These are phyloP conservation scores for Luscinia luscinia DNA, from an alignment of 2,797 vertebrate species.

Conservation along the genomic window DNA sequence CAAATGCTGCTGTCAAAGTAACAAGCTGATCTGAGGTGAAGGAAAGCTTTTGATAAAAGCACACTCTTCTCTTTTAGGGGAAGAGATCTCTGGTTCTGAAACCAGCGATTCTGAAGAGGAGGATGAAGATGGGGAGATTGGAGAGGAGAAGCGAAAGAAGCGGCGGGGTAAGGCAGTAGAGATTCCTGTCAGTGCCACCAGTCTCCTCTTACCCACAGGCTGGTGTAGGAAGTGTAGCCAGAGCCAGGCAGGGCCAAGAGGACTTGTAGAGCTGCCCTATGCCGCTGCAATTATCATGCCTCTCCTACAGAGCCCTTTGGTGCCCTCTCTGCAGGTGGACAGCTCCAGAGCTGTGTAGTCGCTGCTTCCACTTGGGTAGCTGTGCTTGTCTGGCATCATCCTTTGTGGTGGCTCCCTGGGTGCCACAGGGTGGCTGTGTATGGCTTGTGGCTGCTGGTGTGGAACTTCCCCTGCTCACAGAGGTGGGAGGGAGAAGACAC, in stretches of 20 bases:
- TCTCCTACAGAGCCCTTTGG: not conserved
- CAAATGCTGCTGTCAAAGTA: not conserved
- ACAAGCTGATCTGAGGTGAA: not conserved
- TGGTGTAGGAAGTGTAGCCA: not conserved
- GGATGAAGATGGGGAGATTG: conserved; percentile 87
- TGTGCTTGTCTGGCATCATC: conserved; percentile 21
- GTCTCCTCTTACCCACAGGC: not conserved
- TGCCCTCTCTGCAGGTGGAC: not conserved
- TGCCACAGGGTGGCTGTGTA: conserved; percentile 16
- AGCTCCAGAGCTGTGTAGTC: not conserved
- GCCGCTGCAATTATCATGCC: conserved; percentile 61
- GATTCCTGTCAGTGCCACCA: not conserved
- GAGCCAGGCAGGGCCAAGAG: not conserved
- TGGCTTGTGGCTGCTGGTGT: conserved; percentile 25
- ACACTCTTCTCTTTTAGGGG: conserved; percentile 79
- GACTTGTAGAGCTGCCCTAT: not conserved
- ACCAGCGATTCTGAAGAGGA: conserved; percentile 91
- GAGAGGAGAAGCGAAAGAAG: conserved; percentile 89
- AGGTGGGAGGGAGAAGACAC: not conserved
- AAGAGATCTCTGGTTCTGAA: conserved; percentile 97
- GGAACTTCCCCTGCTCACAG: conserved; percentile 30
- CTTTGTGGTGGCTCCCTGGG: conserved; percentile 1
- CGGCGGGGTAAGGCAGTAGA: conserved; percentile 83
- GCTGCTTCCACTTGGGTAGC: conserved; percentile 57
- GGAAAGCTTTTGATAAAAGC: not conserved